A percentile compares a stretch with the other conserved stretches of the same genome.
Evolutionary conservation across 1,140 invertebrate genomes (phyloP).

Genomic region (Agraylea sexmaculata): DNA sequence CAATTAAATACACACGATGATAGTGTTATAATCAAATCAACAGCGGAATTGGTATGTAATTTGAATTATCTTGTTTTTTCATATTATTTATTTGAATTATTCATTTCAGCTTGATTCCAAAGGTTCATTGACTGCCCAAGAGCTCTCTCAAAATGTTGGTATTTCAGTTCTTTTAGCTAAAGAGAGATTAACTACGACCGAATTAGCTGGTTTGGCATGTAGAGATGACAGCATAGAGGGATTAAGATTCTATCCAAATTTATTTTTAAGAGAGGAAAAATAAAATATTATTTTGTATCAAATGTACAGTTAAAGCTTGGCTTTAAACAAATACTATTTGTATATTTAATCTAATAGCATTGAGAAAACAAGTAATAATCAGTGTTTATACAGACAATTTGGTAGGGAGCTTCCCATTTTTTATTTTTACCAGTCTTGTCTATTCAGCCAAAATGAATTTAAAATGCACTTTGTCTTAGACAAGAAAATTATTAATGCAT

Average conservation of each 20-base stretch:
- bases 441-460: background rate
- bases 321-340: too few species aligned
- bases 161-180: constrained; percentile 82
- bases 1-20: constrained; percentile 71
- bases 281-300: too few species aligned
- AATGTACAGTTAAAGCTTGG: too few species aligned
- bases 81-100: constrained; percentile 14
- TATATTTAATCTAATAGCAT: too few species aligned
- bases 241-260: constrained; percentile 83
- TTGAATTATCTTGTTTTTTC: background rate
- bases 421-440: background rate
- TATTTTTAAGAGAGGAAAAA: constrained; percentile 47
- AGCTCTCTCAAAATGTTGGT: constrained; percentile 67
- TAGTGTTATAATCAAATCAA: constrained; percentile 59
- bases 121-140: constrained; percentile 68
- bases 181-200: constrained; percentile 72
- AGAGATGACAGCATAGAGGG: constrained; percentile 91
- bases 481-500: constrained; percentile 25
- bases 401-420: background rate
- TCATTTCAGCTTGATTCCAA: constrained; percentile 57
- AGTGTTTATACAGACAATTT: background rate
- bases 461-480: too few species aligned
- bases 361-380: too few species aligned
- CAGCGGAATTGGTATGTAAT: constrained; percentile 51
- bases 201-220: constrained; percentile 75